Conservation (phyloP, 2,797 vertebrate species). For the Limnodromus scolopaceus region DNA sequence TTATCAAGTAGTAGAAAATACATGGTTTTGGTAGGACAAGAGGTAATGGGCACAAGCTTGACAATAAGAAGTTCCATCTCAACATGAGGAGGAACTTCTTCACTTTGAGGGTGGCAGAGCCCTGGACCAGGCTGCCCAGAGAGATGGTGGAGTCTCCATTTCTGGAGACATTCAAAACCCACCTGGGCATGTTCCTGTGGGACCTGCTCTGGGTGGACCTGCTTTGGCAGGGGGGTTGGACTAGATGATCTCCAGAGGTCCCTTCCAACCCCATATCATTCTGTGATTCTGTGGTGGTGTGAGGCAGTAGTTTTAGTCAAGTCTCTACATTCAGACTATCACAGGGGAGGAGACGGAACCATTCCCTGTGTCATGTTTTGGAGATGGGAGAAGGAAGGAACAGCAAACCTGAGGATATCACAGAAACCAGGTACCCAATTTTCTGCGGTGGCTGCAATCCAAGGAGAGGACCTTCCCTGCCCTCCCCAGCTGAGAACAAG, state of each 20-base stretch:
- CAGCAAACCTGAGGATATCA: not conserved
- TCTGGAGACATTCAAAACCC: too few species aligned
- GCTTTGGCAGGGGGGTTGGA: too few species aligned
- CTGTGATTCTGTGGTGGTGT: not conserved
- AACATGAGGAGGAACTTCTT: too few species aligned
- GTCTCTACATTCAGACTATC: not conserved
- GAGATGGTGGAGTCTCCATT: too few species aligned
- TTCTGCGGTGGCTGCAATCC: not conserved
- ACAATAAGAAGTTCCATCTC: too few species aligned
- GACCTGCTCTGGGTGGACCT: too few species aligned
- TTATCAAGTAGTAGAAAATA: not conserved
- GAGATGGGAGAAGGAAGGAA: not conserved
- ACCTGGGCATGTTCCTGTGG: too few species aligned
- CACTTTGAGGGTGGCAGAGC: too few species aligned
- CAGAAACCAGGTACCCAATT: not conserved
- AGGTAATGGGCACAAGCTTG: too few species aligned
- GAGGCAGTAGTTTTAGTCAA: not conserved
- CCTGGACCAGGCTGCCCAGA: too few species aligned
- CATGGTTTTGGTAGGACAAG: not conserved
- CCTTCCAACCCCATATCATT: too few species aligned
- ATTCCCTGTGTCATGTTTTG: not conserved
- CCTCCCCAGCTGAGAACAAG: not conserved
- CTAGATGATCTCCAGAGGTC: too few species aligned
- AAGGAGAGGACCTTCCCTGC: not conserved
- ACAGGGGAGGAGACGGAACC: not conserved